Conservation (phyloP, 30 jellyfish, hydroid and myxozoan genomes). For the Hydractinia symbiolongicarpus region DNA sequence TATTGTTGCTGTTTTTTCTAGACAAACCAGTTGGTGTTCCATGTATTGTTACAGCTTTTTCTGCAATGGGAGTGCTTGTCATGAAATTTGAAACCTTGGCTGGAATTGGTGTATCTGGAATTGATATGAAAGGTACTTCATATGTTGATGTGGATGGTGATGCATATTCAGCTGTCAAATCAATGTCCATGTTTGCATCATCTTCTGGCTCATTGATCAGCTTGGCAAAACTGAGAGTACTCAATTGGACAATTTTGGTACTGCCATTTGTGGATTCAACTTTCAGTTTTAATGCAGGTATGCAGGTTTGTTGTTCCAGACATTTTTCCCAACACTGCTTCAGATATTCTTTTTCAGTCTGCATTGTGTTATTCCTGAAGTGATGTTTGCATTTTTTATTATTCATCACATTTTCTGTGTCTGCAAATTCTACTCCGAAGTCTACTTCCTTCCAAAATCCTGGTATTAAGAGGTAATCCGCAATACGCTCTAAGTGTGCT, state of each 20-base stretch:
- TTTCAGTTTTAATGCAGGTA: not conserved
- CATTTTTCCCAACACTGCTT: not conserved
- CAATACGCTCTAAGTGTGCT: not conserved
- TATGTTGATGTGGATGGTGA: too few species aligned
- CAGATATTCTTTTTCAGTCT: not conserved
- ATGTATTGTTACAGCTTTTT: too few species aligned
- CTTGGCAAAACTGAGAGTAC: not conserved
- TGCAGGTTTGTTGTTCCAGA: not conserved
- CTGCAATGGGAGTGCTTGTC: too few species aligned
- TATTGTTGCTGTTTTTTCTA: too few species aligned
- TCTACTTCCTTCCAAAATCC: not conserved
- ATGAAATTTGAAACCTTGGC: too few species aligned
- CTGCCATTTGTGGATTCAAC: not conserved
- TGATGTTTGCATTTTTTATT: not conserved
- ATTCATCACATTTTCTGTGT: not conserved
- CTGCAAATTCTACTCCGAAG: not conserved
- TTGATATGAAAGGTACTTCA: too few species aligned
- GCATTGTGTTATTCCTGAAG: not conserved
- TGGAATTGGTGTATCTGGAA: too few species aligned
- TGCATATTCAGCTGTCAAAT: too few species aligned
- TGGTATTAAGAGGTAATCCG: not conserved
- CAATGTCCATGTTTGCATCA: too few species aligned
- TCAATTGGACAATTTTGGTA: not conserved
- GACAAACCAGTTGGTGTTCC: too few species aligned
- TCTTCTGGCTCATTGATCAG: too few species aligned